Evolutionary conservation across 2,797 vertebrate species (phyloP).

Genomic region (Antennarius maculatus): DNA sequence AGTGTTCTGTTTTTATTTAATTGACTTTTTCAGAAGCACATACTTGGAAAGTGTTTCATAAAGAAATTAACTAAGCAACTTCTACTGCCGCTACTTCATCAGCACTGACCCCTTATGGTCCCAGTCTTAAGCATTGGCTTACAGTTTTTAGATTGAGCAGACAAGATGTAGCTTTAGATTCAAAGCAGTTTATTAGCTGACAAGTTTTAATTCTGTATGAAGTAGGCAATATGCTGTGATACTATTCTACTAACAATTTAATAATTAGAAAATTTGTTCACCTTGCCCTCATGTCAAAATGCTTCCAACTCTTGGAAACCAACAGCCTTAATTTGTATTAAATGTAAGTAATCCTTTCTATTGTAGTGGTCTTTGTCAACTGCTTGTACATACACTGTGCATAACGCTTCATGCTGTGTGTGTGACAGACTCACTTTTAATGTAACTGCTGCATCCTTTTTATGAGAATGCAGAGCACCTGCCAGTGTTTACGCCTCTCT

Average conservation of each 20-base stretch:
- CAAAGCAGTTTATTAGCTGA: constrained; percentile 16
- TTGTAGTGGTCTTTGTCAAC: constrained; percentile 47
- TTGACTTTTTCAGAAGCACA: constrained; percentile 44
- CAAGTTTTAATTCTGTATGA: constrained; percentile 13
- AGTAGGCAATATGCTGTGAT: constrained; percentile 5
- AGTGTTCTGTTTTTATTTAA: constrained; percentile 64
- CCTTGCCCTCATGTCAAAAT: background rate
- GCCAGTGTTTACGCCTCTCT: constrained; percentile 63
- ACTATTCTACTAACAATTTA: constrained; percentile 28
- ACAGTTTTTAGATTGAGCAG: background rate
- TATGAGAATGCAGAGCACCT: constrained; percentile 68
- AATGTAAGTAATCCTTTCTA: constrained; percentile 49
- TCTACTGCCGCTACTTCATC: constrained; percentile 33
- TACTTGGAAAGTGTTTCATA: constrained; percentile 25
- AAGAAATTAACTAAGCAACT: constrained; percentile 40
- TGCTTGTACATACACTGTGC: constrained; percentile 45
- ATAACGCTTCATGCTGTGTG: constrained; percentile 52
- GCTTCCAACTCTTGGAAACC: constrained; percentile 7
- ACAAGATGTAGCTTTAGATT: constrained; percentile 11
- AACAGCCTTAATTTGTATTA: constrained; percentile 42
- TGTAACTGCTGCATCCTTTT: constrained; percentile 56
- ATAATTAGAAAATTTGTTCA: constrained; percentile 25
- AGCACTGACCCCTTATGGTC: constrained; percentile 8
- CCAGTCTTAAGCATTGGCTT: constrained; percentile 17
- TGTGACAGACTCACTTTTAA: constrained; percentile 64